A percentile compares a stretch with the other conserved stretches of the same genome.
Evolutionary conservation across 2,888 invertebrate genomes (phyloP).

Genomic region (Caenorhabditis macrosperma): DNA sequence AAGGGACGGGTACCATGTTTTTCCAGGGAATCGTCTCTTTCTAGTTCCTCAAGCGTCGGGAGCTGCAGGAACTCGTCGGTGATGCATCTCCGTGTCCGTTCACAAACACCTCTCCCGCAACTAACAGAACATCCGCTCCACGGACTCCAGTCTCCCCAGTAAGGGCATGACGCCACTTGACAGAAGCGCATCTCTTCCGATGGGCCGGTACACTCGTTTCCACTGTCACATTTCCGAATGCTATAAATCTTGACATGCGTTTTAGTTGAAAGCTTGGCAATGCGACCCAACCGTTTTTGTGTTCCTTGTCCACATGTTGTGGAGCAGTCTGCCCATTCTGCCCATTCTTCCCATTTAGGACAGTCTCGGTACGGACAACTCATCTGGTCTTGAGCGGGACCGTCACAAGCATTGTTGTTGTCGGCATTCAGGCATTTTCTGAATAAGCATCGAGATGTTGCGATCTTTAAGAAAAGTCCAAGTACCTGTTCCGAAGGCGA

Average conservation of each 20-base stretch:
- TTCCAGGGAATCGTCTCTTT: slow-evolving; percentile 59
- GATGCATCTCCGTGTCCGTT: slow-evolving; percentile 66
- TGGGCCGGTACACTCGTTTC: slow-evolving; percentile 59
- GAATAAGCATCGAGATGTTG: not conserved
- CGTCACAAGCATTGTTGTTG: slow-evolving; percentile 62
- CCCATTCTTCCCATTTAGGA: slow-evolving; percentile 71
- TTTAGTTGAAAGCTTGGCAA: not conserved
- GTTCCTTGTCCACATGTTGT: slow-evolving; percentile 70
- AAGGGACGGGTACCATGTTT: slow-evolving; percentile 56
- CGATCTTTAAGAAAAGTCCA: not conserved
- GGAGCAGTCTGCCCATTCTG: slow-evolving; percentile 69
- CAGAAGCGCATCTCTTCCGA: slow-evolving; percentile 66
- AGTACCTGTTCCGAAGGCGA: slow-evolving; percentile 69
- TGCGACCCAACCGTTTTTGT: slow-evolving; percentile 55
- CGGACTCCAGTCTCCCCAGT: slow-evolving; percentile 69
- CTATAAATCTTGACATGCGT: slow-evolving; percentile 30
- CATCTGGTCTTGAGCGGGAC: slow-evolving; percentile 71
- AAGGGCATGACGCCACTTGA: slow-evolving; percentile 70
- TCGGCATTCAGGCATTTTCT: slow-evolving; percentile 65
- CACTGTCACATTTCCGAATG: slow-evolving; percentile 58
- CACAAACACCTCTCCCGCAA: slow-evolving; percentile 69
- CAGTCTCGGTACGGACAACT: slow-evolving; percentile 71
- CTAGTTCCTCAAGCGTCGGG: slow-evolving; percentile 67
- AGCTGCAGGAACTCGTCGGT: slow-evolving; percentile 70
- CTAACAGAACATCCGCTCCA: slow-evolving; percentile 73